These are phyloP conservation scores for Tympanoctomys barrerae DNA, from an alignment of 2,797 vertebrate genomes.

Conservation along the genomic window DNA sequence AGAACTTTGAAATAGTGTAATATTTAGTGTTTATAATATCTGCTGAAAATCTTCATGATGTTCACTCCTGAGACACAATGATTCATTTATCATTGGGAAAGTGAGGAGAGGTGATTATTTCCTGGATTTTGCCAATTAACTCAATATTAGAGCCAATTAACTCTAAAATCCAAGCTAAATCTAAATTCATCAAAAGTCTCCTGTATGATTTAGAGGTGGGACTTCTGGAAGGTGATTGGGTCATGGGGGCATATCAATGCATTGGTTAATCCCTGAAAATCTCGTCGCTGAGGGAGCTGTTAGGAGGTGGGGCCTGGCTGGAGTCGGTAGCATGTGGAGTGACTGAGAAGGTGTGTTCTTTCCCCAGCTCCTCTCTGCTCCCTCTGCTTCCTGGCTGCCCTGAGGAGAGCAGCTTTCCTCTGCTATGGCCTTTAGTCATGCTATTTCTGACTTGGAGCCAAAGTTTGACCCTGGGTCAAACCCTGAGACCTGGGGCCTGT, in stretches of 20 bases:
- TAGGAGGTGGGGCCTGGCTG: not conserved
- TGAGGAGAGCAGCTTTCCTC: not conserved
- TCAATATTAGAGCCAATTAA: not conserved
- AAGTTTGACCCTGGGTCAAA: not conserved
- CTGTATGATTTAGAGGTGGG: not conserved
- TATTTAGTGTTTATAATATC: not conserved
- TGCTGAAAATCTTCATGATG: not conserved
- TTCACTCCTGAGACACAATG: not conserved
- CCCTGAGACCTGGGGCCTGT: not conserved
- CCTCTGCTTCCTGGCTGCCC: not conserved
- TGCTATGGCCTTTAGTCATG: not conserved
- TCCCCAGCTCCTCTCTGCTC: not conserved
- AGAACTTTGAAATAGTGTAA: not conserved
- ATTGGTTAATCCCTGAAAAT: not conserved
- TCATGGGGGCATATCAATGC: not conserved
- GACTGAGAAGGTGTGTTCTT: not conserved
- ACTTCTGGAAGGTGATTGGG: not conserved
- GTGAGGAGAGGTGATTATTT: conserved; percentile 23
- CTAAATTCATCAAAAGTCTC: not conserved
- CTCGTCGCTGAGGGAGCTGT: not conserved
- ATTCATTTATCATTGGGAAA: not conserved
- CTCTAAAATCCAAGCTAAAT: not conserved
- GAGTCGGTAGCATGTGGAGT: not conserved
- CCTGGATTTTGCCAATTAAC: not conserved
- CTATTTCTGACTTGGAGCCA: not conserved